These are phyloP conservation scores for Capitulum mitella DNA, from an alignment of 2,888 invertebrate genomes.

Conservation along the genomic window DNA sequence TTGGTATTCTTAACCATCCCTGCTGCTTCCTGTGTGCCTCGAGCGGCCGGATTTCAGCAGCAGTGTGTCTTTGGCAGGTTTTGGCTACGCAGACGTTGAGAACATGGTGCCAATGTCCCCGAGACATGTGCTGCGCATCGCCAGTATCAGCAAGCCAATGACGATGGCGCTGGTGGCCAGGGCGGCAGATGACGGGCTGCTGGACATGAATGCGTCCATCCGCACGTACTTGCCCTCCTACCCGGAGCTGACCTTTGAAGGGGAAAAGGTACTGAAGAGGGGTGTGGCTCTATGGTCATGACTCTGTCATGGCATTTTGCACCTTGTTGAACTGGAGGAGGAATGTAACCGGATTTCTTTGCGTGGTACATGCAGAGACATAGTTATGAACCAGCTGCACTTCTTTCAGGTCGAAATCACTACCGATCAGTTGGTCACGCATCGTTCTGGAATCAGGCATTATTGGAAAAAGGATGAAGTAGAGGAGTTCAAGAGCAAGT, in stretches of 20 bases:
- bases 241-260: slow-evolving; percentile 40
- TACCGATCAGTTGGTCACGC: slow-evolving; percentile 49
- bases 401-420: slow-evolving; percentile 46
- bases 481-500: background rate
- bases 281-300: no score
- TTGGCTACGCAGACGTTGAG: slow-evolving; percentile 52
- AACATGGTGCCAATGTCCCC: slow-evolving; percentile 46
- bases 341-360: background rate
- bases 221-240: slow-evolving; percentile 50
- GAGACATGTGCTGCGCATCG: slow-evolving; percentile 51
- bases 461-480: slow-evolving; percentile 43
- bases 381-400: background rate
- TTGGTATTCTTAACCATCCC: background rate
- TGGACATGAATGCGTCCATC: slow-evolving; percentile 50
- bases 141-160: slow-evolving; percentile 53
- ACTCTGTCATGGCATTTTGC: background rate
- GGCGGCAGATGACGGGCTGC: slow-evolving; percentile 47
- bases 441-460: slow-evolving; percentile 52
- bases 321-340: background rate
- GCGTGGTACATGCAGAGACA: background rate
- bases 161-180: slow-evolving; percentile 50
- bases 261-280: background rate
- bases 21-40: background rate
- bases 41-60: no score
- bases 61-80: slow-evolving; percentile 40